phyloP scores from a whole-genome alignment of 2,797 vertebrate species.

The Linurgus olivaceus region DNA sequence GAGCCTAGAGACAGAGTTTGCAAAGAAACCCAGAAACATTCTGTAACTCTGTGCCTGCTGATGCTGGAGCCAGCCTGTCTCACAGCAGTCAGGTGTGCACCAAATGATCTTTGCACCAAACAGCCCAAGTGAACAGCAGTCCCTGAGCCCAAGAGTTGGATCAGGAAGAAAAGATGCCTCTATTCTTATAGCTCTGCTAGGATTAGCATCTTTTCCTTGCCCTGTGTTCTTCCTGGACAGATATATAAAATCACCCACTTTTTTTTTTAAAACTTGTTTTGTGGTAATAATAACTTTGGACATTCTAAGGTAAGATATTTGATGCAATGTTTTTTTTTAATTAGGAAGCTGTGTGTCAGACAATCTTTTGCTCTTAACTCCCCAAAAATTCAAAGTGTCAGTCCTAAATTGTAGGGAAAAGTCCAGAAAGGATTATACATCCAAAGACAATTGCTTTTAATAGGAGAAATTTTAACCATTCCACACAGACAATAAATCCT shows the following conservation, averaged over 20 bases:
- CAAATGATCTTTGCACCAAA: background rate
- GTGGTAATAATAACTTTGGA: background rate
- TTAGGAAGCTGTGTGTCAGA: background rate
- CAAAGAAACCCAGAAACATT: background rate
- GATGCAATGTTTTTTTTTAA: background rate
- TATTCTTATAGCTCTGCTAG: background rate
- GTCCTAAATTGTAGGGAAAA: background rate
- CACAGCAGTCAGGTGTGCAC: too few relatives aligned
- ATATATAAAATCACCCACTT: background rate
- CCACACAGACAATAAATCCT: background rate
- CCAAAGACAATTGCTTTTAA: background rate
- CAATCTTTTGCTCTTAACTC: background rate
- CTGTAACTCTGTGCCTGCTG: background rate
- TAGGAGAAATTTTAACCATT: background rate
- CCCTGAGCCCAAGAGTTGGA: fast-evolving
- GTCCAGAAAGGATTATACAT: background rate
- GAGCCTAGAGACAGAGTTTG: background rate
- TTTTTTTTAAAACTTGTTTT: background rate
- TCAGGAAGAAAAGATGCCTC: background rate
- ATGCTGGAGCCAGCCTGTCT: background rate
- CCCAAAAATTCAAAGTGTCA: background rate
- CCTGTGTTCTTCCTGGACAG: background rate
- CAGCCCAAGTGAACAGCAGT: background rate
- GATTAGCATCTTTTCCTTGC: fast-evolving
- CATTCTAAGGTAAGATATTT: background rate